phyloP scores from a whole-genome alignment of 2,888 invertebrate species.

The Conops quadrifasciatus region DNA sequence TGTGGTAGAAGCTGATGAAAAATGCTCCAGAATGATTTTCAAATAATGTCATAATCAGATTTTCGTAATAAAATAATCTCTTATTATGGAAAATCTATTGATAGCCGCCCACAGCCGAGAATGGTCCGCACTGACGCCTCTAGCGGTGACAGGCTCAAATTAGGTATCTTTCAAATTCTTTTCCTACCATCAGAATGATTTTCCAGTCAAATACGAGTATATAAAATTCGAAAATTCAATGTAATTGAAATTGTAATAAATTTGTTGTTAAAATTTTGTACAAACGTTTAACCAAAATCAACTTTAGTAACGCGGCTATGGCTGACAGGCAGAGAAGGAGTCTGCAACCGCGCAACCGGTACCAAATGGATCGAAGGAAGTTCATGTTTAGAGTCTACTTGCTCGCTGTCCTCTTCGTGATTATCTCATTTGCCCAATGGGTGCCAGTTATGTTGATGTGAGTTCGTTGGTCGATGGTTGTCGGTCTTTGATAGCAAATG shows the following conservation, averaged over 20 bases:
- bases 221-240: background rate
- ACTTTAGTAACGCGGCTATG: background rate
- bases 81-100: too few species aligned
- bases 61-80: too few species aligned
- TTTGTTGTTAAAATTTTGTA: slow-evolving; percentile 9
- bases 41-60: too few species aligned
- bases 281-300: background rate
- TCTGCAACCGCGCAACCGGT: slow-evolving; percentile 20
- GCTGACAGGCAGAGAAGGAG: background rate
- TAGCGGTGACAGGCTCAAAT: too few species aligned
- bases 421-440: slow-evolving; percentile 50
- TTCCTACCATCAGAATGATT: background rate
- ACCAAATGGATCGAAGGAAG: slow-evolving; percentile 48
- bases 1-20: too few species aligned
- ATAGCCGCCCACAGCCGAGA: too few species aligned
- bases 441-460: slow-evolving; percentile 42
- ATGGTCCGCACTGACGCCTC: too few species aligned
- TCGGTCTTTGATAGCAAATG: background rate
- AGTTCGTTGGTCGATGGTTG: too few species aligned
- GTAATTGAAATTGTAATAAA: background rate
- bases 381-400: slow-evolving; percentile 48
- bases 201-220: background rate
- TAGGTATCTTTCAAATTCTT: background rate
- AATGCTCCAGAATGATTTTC: too few species aligned
- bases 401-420: slow-evolving; percentile 43